phyloP scores from a whole-genome alignment of 1,140 invertebrate species.

The Drosophila repletoides region DNA sequence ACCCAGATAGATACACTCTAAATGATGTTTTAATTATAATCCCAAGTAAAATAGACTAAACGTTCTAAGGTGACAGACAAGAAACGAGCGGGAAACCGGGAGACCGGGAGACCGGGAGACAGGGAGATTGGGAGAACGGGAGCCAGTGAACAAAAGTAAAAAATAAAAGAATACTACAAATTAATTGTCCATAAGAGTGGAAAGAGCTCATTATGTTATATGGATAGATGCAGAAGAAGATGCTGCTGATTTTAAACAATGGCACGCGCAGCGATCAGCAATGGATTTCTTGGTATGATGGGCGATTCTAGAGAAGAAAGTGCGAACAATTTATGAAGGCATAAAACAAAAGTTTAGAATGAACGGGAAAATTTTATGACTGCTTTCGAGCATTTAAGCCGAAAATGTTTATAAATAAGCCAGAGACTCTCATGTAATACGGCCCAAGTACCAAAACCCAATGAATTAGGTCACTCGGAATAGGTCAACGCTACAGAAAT shows the following conservation, averaged over 20 bases:
- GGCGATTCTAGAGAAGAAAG: conserved; percentile 50
- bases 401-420: conserved; percentile 66
- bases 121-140: no score
- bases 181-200: neutral
- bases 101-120: no score
- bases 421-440: neutral
- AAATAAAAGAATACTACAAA: no score
- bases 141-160: no score
- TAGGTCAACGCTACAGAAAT: conserved; percentile 19
- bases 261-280: neutral
- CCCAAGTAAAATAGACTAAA: neutral
- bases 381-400: conserved; percentile 35
- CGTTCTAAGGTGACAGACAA: neutral
- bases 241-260: neutral
- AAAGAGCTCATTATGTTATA: neutral
- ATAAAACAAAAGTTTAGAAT: conserved; percentile 23
- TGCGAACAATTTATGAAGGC: conserved; percentile 62
- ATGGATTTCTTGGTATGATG: conserved; percentile 39
- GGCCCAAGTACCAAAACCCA: conserved; percentile 1
- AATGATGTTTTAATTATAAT: neutral
- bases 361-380: conserved; percentile 41
- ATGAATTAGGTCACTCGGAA: conserved; percentile 28
- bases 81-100: neutral
- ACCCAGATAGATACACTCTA: no score
- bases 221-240: neutral